Evolutionary conservation across 2,888 invertebrate genomes (phyloP), one percentile per base, ranked within the genome.

Genomic region (Fissipunctia ypsillon): DNA sequence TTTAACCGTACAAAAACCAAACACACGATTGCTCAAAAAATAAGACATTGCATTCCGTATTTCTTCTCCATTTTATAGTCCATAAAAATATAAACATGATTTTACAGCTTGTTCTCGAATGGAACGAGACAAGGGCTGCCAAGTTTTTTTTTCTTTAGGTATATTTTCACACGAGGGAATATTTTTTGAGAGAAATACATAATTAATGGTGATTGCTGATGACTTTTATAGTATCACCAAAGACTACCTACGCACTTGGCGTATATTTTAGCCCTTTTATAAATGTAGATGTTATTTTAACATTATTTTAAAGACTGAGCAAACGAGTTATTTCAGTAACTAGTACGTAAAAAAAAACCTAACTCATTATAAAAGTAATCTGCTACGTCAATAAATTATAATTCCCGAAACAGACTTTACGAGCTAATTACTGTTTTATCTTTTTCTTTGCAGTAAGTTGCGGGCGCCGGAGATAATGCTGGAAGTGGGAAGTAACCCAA

Each of bases 51-150:
- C 48, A 69, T 71, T 75, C 31, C 5, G 48, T 38, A 54, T 69
- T 73, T 74, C 56, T 75, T 56, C 60, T 19, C 2, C 35, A 45
- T 9, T 83, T 78, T 77, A 83, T 73, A 54, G 74, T 48, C 63
- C 48, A 80, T 84, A 75, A 83, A 80, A 83, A 75, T 70, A 73
- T 80, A 69, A 77, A 76, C 57, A 80, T 35, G 35, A 75, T 78
- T 80, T 83, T 83, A 77, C 70, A 65, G 38, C 71, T 67, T 38
- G 16, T 57, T 57, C 56, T 43, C 60, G 35, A 63, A 73, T 59
- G 56, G 22, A 4, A 65, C 14, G 54, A 67, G 41, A 69, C 68
- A 50, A 73, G 83, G 77, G 80, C 41, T 80, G 75, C 14, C 69
- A 68, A 60, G 31, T 25, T 43, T 66, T 65, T 41, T 38, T 41